Conservation (phyloP, 2,888 invertebrate species). For the Cremastobaeus sp. region DNA sequence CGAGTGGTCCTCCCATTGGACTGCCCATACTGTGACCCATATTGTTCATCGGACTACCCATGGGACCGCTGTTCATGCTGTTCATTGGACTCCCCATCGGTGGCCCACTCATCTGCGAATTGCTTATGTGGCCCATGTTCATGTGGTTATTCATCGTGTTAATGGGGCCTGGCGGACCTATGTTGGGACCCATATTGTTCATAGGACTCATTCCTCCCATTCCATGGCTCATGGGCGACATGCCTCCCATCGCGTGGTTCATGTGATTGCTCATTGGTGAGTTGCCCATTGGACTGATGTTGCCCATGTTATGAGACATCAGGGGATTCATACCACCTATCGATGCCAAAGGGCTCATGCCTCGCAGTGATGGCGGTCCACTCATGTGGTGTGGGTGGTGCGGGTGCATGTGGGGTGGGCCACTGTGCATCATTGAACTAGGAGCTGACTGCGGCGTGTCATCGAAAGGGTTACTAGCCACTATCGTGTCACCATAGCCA, state of each 20-base stretch:
- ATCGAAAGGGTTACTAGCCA: conserved; percentile 96
- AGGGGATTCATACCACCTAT: conserved; percentile 78
- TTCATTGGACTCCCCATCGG: conserved; percentile 85
- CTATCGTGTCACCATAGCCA: conserved; percentile 95
- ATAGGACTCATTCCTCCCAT: conserved; percentile 84
- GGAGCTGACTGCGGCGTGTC: conserved; percentile 84
- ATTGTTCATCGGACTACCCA: conserved; percentile 83
- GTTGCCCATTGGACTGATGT: conserved; percentile 77
- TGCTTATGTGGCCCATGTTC: conserved; percentile 79
- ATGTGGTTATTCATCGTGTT: conserved; percentile 80
- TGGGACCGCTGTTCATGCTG: conserved; percentile 79
- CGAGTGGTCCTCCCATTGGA: conserved; percentile 82
- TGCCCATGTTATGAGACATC: conserved; percentile 78
- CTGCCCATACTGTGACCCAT: conserved; percentile 85
- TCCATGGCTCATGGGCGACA: conserved; percentile 82
- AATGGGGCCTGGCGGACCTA: conserved; percentile 82
- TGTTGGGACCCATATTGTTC: conserved; percentile 86
- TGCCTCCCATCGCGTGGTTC: conserved; percentile 81
- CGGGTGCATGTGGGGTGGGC: conserved; percentile 78
- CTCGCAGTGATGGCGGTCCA: conserved; percentile 83
- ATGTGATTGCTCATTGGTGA: conserved; percentile 79
- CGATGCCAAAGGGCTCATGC: conserved; percentile 81
- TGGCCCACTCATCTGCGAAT: conserved; percentile 78
- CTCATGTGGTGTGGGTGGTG: conserved; percentile 82
- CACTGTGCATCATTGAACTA: conserved; percentile 79